phyloP scores from a whole-genome alignment of 2,888 invertebrate genomes.

The Crepidodera aurea region DNA sequence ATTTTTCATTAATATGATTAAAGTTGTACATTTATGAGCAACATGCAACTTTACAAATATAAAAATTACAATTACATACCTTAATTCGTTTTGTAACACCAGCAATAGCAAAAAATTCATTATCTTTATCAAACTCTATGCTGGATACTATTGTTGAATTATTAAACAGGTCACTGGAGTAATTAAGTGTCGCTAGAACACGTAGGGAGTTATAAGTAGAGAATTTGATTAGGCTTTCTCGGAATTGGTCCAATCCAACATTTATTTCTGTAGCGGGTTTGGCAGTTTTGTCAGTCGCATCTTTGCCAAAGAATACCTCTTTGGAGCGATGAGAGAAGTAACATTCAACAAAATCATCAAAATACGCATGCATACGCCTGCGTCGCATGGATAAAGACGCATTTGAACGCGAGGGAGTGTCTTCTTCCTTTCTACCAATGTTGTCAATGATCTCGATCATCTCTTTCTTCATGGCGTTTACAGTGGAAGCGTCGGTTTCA shows the following conservation, averaged over 20 bases:
- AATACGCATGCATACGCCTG: constrained; percentile 82
- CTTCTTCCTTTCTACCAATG: constrained; percentile 57
- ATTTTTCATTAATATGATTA: too few relatives aligned
- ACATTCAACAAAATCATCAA: constrained; percentile 88
- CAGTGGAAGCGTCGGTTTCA: constrained; percentile 60
- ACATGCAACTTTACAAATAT: too few relatives aligned
- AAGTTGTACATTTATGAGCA: too few relatives aligned
- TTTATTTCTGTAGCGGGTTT: constrained; percentile 47
- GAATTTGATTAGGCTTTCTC: constrained; percentile 86
- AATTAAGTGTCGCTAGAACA: constrained; percentile 86
- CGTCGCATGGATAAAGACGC: constrained; percentile 70
- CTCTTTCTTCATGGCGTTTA: constrained; percentile 65
- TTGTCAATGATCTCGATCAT: constrained; percentile 67
- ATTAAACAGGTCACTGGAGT: constrained; percentile 88
- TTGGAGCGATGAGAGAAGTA: constrained; percentile 82
- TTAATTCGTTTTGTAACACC: constrained; percentile 95
- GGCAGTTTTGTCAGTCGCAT: constrained; percentile 51
- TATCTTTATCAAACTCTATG: constrained; percentile 96
- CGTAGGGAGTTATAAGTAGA: constrained; percentile 80
- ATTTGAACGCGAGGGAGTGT: constrained; percentile 42
- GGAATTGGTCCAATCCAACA: constrained; percentile 76
- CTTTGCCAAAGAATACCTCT: constrained; percentile 71
- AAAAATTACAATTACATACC: constrained; percentile 38
- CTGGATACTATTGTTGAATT: constrained; percentile 88
- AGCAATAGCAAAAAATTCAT: constrained; percentile 94